Base-by-base conservation (phyloP, 1,140 invertebrate species). In the Nasonia vitripennis region DNA sequence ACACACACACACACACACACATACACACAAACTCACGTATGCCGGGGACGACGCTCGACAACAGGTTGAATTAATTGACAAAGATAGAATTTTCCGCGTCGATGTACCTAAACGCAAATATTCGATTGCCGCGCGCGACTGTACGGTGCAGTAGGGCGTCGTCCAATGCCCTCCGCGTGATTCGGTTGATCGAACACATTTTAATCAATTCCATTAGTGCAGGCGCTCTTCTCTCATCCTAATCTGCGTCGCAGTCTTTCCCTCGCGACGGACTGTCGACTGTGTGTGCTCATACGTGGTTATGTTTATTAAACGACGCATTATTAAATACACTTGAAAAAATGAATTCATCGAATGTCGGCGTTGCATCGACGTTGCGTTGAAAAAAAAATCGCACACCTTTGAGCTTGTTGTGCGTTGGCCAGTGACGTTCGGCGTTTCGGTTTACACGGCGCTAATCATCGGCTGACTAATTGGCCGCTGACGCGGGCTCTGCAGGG, bases 141-240 rank as follows among this genome's bases (percentile, higher is more conserved):
- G 9, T 78, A 62, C 79, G 31, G 68, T 87, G 87, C 81, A 73
- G 86, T 78, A 34, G 55, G n/a, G 27, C 27, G 68, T 55, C 48
- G 68, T 17, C 41, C 55, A 7, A 62, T 62, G 55, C 80, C n/a
- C 78, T 85, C 87, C 87, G 88, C 88, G 1, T 27, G 89, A 89
- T 91, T 91, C 89, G 89, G 89, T 92, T 90, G 92, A 93, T 91
- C 91, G 91, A 91, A 93, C 92, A 93, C 92, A 93, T 93, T 93
- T 93, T 93, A 93, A 93, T 93, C 93, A 93, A 93, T 93, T 93
- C 91, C 91, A 93, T 93, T 93, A 92, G 92, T 91, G 27, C 27
- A 27, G 91, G 88, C 7, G 41, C 88, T 89, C 89, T 92, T 90
- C 91, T 89, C 87, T 89, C 89, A 88, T 6, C 89, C 89, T 45